Conservation (phyloP, 2,113 vertebrate genomes). For the Gnathonemus echidnorhynchus region DNA sequence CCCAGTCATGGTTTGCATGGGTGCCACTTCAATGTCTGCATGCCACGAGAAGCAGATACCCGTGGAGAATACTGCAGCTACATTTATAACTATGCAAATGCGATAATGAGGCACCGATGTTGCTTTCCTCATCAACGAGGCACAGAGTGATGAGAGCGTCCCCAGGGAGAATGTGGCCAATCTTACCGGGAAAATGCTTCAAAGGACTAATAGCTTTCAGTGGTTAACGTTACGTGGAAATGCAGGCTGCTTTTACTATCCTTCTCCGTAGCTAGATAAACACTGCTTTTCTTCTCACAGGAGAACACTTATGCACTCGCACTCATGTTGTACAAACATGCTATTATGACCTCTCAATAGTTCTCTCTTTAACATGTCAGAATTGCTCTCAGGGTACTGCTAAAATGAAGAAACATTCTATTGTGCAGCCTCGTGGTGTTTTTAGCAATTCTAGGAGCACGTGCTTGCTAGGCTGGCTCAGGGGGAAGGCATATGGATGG, state of each 20-base stretch:
- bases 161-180: background rate
- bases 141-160: background rate
- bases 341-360: background rate
- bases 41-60: background rate
- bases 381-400: background rate
- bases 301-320: background rate
- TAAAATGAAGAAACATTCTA: background rate
- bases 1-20: background rate
- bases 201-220: background rate
- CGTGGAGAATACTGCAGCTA: background rate
- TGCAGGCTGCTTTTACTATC: background rate
- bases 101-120: background rate
- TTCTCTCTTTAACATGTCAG: background rate
- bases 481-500: background rate
- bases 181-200: background rate
- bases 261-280: background rate
- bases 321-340: background rate
- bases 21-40: background rate
- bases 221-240: background rate
- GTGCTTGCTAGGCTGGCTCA: background rate
- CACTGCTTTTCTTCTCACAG: background rate
- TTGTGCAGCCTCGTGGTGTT: background rate
- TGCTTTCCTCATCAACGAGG: background rate
- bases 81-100: background rate
- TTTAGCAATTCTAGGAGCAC: background rate